Evolutionary conservation across 1,140 invertebrate species (phyloP), one percentile per base, ranked within the genome.

Genomic region (Drosophila orena): DNA sequence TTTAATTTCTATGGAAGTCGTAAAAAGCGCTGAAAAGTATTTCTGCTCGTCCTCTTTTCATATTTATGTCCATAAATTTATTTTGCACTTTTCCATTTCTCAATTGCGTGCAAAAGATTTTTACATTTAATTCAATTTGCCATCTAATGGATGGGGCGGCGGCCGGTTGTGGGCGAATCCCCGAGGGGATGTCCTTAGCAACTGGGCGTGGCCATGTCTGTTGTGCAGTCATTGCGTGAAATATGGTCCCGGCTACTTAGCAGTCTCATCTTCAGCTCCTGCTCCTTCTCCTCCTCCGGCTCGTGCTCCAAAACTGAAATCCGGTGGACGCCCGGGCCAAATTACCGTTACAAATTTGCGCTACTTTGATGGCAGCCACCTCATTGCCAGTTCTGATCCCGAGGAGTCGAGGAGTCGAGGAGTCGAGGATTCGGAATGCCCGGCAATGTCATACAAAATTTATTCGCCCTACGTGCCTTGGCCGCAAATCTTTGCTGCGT

Each of bases 111-210:
- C 74, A 77, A 77, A 77, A 77, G 73, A 77, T 77, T 77, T 77
- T 77, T 77, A 96, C 62, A 77, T 77, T 77, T 77, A 77, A 77
- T 77, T 77, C 62, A 77, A 77, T 77, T 77, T 77, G 62, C 62
- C 74, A 43, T 57, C 72, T 75, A 76, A 76, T 57, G 52, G 72
- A 44, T 40, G 71, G 34, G 43, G 52, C 11, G 43, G 52, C 11
- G 20, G 60, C n/a, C 2, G 27, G 8, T 4, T 4, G n/a, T 35
- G 43, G 43, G 14, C n/a, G 38, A 3, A 24, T 12, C 15, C 30
- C 30, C 35, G 7, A 6, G n/a, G 30, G 22, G 5, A 8, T 62
- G 14, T 5, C 43, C 38, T 43, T 35, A 69, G 54, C 54, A 57
- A 42, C 42, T 20, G 79, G 79, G 62, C 59, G 75, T 77, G 73